Evolutionary conservation across 2,797 vertebrate species (phyloP).

Genomic region (Ambastaia sidthimunki): DNA sequence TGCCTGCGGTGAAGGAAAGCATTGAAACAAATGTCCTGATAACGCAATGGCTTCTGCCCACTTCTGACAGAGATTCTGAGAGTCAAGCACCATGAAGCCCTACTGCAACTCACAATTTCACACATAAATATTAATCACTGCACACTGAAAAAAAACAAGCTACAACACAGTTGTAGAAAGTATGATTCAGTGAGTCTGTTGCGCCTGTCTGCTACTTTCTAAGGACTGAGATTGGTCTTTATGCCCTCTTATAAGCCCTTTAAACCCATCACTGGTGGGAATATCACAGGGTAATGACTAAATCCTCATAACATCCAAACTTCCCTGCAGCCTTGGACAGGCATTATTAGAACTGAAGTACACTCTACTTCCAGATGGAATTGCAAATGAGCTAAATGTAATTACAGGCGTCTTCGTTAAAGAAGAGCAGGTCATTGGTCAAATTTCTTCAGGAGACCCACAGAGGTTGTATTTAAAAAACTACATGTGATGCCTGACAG

Average conservation of each 20-base stretch:
- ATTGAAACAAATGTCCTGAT: conserved; percentile 23
- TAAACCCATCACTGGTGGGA: conserved; percentile 13
- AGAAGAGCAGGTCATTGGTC: conserved; percentile 36
- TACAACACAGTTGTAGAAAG: conserved; percentile 16
- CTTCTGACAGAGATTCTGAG: background rate
- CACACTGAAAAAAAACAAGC: conserved; percentile 22
- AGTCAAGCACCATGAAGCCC: background rate
- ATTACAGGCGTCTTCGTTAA: conserved; percentile 46
- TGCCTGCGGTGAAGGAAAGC: background rate
- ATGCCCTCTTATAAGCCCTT: background rate
- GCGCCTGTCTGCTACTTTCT: background rate
- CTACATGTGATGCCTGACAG: background rate
- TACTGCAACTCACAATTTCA: background rate
- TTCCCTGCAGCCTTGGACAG: conserved; percentile 7
- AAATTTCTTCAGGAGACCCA: conserved; percentile 25
- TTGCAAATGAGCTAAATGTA: conserved; percentile 59
- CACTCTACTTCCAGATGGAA: conserved; percentile 40
- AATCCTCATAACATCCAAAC: conserved; percentile 27
- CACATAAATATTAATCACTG: conserved; percentile 28
- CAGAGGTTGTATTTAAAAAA: conserved; percentile 12
- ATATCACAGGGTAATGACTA: conserved; percentile 21
- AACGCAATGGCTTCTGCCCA: conserved; percentile 23
- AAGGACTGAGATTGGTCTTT: conserved; percentile 10
- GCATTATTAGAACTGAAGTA: conserved; percentile 38
- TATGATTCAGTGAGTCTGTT: conserved; percentile 8